phyloP scores from a whole-genome alignment of 1,140 invertebrate species.

The Dinothrombium tinctorium region DNA sequence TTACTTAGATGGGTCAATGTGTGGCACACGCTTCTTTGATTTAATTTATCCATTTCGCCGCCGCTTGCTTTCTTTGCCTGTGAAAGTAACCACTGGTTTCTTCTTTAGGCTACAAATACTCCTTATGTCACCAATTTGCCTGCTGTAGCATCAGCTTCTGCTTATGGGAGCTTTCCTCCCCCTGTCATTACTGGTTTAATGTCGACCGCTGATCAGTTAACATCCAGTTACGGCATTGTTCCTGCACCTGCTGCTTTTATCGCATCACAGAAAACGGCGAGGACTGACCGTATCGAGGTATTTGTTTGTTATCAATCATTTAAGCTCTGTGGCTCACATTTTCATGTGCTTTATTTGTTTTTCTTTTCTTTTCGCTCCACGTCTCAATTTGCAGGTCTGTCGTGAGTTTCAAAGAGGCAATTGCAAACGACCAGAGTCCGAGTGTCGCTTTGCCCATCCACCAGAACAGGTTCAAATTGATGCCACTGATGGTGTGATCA shows the following conservation, averaged over 20 bases:
- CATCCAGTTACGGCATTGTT: constrained; percentile 22
- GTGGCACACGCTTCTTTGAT: no score
- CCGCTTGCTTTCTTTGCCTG: no score
- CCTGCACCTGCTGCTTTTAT: constrained; percentile 50
- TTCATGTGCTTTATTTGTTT: background rate
- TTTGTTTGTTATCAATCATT: constrained; percentile 18
- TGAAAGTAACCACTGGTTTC: background rate
- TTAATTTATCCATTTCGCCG: no score
- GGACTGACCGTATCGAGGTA: constrained; percentile 88
- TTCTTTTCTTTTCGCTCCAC: background rate
- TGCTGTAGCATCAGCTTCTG: constrained; percentile 30
- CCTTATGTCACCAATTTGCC: constrained; percentile 68
- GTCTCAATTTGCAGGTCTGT: constrained; percentile 66
- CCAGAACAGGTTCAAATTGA: constrained; percentile 60
- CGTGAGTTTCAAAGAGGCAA: constrained; percentile 90
- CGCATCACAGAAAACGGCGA: constrained; percentile 62
- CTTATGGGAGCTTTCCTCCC: background rate
- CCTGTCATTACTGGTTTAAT: constrained; percentile 11
- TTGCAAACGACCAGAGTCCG: constrained; percentile 79
- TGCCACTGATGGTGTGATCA: constrained; percentile 73
- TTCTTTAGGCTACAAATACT: constrained; percentile 39
- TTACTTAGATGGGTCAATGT: no score
- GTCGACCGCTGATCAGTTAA: constrained; percentile 6
- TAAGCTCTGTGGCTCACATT: background rate
- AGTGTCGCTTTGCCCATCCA: constrained; percentile 94